phyloP scores from a whole-genome alignment of 2,797 vertebrate species.

The Tauraco hartlaubi region DNA sequence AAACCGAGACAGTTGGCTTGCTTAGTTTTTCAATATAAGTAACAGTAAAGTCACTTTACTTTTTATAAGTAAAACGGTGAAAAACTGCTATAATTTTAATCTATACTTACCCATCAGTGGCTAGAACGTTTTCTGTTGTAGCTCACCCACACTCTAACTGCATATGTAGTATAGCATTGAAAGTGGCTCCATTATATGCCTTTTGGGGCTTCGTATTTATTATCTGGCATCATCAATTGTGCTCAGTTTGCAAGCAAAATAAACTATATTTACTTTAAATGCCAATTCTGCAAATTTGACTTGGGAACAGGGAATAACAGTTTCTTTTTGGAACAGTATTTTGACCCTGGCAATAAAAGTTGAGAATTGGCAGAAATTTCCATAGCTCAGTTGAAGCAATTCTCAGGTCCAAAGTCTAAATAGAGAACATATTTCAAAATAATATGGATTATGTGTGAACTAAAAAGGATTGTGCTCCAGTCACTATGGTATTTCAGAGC shows the following conservation, averaged over 20 bases:
- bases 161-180: background rate
- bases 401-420: background rate
- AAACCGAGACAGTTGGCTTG: background rate
- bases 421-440: background rate
- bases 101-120: background rate
- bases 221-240: background rate
- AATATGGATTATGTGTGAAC: background rate
- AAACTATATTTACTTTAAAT: background rate
- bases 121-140: background rate
- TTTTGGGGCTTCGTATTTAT: background rate
- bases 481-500: background rate
- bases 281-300: background rate
- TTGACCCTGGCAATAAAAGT: background rate
- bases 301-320: background rate
- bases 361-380: background rate
- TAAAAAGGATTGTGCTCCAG: background rate
- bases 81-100: background rate
- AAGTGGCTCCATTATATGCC: background rate
- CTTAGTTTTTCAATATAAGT: background rate
- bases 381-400: background rate
- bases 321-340: background rate
- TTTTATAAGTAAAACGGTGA: background rate
- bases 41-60: background rate
- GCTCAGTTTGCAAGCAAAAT: background rate
- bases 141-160: background rate